Percentiles rank a stretch among this genome's conserved stretches.
phyloP scores from a whole-genome alignment of 1,140 invertebrate species.

The Apis cerana region DNA sequence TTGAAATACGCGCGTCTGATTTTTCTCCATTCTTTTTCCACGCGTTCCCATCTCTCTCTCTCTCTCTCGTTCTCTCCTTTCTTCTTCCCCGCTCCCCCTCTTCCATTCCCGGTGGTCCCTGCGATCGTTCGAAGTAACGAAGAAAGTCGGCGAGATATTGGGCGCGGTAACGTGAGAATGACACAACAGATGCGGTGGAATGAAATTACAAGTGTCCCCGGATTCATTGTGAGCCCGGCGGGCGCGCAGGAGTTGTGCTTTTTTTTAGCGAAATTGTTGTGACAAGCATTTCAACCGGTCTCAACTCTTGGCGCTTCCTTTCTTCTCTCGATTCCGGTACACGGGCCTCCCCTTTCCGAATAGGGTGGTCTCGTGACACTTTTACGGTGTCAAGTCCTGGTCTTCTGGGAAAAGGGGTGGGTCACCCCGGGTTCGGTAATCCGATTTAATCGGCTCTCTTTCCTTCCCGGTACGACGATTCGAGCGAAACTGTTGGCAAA shows the following conservation, averaged over 20 bases:
- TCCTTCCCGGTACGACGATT: conserved; percentile 53
- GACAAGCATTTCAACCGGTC: conserved; percentile 69
- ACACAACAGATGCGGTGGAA: conserved; percentile 75
- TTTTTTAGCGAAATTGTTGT: conserved; percentile 75
- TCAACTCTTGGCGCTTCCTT: conserved; percentile 39
- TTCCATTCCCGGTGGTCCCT: too few relatives aligned
- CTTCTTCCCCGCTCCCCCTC: not conserved
- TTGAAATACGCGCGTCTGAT: conserved; percentile 64
- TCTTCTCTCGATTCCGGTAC: conserved; percentile 30
- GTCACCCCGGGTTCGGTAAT: conserved; percentile 50
- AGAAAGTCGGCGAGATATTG: conserved; percentile 60
- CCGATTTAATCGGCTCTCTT: conserved; percentile 70
- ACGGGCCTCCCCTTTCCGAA: conserved; percentile 47
- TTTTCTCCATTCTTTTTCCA: conserved; percentile 44
- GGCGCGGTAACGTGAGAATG: conserved; percentile 73
- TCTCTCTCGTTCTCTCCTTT: conserved; percentile 20
- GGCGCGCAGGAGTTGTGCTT: conserved; percentile 60
- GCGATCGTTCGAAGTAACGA: conserved; percentile 21
- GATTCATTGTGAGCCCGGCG: conserved; percentile 39
- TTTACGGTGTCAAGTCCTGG: conserved; percentile 68
- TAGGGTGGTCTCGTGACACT: conserved; percentile 61
- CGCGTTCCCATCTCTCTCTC: conserved; percentile 27
- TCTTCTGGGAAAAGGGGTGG: conserved; percentile 71
- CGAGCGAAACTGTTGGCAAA: conserved; percentile 38
- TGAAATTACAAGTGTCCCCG: conserved; percentile 72